These are phyloP conservation scores for Parazoanthus atlanticus DNA, from an alignment of 92 coral and sea anemone species.

Conservation along the genomic window DNA sequence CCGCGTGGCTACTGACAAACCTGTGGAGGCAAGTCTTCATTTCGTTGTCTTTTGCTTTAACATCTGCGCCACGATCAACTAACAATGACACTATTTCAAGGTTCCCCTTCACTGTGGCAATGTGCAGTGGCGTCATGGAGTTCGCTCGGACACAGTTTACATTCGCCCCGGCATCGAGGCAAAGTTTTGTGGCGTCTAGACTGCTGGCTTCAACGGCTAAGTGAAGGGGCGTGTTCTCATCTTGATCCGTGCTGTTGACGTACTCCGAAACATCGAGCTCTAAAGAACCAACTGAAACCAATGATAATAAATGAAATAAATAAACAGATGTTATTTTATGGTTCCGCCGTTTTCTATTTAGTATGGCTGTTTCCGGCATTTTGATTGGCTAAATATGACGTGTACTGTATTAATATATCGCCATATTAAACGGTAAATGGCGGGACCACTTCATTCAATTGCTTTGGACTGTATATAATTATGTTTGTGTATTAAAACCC, in stretches of 20 bases:
- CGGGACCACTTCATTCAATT: too few relatives aligned
- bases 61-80: conserved; percentile 58
- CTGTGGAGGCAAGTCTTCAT: conserved; percentile 74
- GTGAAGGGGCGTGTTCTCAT: conserved; percentile 65
- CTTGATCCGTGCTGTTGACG: conserved; percentile 48
- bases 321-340: too few relatives aligned
- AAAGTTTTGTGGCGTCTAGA: conserved; percentile 43
- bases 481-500: too few relatives aligned
- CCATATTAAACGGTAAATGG: too few relatives aligned
- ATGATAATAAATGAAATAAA: background rate
- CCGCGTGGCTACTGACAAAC: conserved; percentile 27
- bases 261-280: conserved; percentile 9
- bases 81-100: conserved; percentile 60
- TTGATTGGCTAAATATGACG: too few relatives aligned
- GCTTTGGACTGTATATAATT: too few relatives aligned
- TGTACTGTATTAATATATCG: too few relatives aligned
- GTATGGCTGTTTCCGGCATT: too few relatives aligned
- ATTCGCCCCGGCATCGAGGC: conserved; percentile 62
- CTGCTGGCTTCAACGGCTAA: conserved; percentile 56
- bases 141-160: conserved; percentile 48
- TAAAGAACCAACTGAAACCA: conserved; percentile 19
- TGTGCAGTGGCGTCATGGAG: conserved; percentile 59
- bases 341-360: too few relatives aligned
- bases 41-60: conserved; percentile 54
- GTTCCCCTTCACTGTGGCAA: conserved; percentile 65